These are phyloP conservation scores for Hyaena hyaena DNA, from an alignment of 2,113 vertebrate species.

Conservation along the genomic window DNA sequence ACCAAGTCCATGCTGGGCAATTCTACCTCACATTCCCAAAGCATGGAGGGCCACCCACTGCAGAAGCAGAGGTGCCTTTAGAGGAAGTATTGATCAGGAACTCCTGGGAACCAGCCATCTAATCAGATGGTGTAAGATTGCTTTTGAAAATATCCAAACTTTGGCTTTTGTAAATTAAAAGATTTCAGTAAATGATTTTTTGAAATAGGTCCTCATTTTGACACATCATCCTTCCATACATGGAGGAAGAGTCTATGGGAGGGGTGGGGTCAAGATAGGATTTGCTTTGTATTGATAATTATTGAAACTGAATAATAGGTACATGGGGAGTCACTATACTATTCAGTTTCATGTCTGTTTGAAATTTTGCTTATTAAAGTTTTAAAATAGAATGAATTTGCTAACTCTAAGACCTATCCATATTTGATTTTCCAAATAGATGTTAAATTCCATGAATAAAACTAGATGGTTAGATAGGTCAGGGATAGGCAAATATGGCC, in stretches of 20 bases:
- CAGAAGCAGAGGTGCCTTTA: background rate
- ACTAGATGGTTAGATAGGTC: background rate
- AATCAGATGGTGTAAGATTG: background rate
- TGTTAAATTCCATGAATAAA: background rate
- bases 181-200: background rate
- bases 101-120: background rate
- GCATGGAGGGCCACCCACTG: background rate
- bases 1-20: background rate
- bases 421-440: slow-evolving; percentile 8
- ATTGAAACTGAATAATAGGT: background rate
- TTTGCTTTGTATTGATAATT: background rate
- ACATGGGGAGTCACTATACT: background rate
- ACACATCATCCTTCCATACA: background rate
- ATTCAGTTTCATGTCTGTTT: background rate
- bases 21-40: background rate
- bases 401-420: background rate
- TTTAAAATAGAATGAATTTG: background rate
- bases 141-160: slow-evolving; percentile 14
- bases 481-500: background rate
- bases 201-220: background rate
- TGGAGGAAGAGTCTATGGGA: background rate
- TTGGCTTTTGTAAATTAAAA: slow-evolving; percentile 10
- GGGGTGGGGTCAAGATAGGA: background rate
- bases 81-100: background rate
- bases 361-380: background rate